A percentile compares a stretch with the other conserved stretches of the same genome.
Conservation (phyloP, 2,797 vertebrate species). For the Lepilemur ruficaudatus region DNA sequence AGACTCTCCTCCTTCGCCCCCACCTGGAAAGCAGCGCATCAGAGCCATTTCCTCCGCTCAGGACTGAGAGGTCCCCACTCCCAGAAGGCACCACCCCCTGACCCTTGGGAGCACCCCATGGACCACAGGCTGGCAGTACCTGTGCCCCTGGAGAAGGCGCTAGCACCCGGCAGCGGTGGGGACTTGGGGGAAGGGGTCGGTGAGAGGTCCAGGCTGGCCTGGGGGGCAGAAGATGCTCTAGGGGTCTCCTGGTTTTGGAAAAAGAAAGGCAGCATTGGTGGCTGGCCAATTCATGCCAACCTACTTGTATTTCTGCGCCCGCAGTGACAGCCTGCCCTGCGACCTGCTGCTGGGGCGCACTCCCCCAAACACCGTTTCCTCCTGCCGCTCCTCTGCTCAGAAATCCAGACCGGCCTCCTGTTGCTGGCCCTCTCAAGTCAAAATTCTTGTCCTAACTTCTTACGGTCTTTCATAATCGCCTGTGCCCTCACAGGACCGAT, state of each 20-base stretch:
- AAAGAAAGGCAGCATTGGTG: neutral
- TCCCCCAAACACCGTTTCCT: neutral
- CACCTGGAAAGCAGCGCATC: conserved; percentile 43
- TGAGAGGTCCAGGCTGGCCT: conserved; percentile 10
- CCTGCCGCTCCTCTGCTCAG: neutral
- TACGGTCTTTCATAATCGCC: neutral
- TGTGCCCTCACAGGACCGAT: neutral
- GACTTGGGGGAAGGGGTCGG: neutral
- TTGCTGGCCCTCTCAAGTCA: neutral
- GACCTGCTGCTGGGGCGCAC: too few species aligned
- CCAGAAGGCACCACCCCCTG: neutral
- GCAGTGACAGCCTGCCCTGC: rapidly evolving
- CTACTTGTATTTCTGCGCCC: too few species aligned
- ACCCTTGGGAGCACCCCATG: rapidly evolving
- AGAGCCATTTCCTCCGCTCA: neutral
- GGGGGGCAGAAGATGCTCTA: neutral
- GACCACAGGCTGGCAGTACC: conserved; percentile 73
- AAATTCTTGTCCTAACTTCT: neutral
- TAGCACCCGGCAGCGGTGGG: conserved; percentile 70
- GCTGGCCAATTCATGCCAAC: neutral
- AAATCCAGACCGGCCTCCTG: neutral
- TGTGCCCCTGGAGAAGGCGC: conserved; percentile 79
- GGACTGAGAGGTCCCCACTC: neutral
- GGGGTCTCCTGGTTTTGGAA: conserved; percentile 68
- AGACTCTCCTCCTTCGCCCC: neutral